Base-by-base conservation (phyloP, 2,888 invertebrate species). In the Sceliomorpha sp. region DNA sequence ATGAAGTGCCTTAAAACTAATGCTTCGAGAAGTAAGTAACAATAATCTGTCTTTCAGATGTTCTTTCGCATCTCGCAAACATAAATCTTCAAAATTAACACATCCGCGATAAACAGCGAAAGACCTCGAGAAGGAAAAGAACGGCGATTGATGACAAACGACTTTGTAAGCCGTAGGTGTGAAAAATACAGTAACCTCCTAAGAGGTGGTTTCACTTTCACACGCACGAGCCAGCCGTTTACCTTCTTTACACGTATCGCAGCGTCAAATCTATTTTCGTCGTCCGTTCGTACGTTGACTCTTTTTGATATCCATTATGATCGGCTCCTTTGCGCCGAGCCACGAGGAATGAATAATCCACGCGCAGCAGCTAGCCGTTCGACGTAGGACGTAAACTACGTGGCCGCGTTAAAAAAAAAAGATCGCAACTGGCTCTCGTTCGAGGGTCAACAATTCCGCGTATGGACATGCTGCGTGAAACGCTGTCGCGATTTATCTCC, bases 371-470 rank as follows among this genome's bases (percentile, higher is more conserved):
- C 27, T 8, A 12, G 36, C 36, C 47, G 24, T 56, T 56, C 48
- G 40, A 40, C 50, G 44, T 50, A 50, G 51, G 50, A 51, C 60
- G 50, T 17, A 39, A 62, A 53, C 51, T 44, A 15, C 51, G 39
- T 62, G 44, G 44, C 13, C 40, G 40, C 31, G 42, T 48, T n/a
- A n/a, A n/a, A 50, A 66, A 39, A 51, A 66, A 66, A 45, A 44
- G 58, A 58, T 51, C 44, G 64, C 56, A 58, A 66, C 44, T 37
- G 64, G 44, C 64, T 56, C 39, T 48, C 36, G 50, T 40, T 20
- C 45, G 64, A 58, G 58, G 66, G 66, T 66, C 66, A 59, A 32
- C 48, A 14, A 60, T 60, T 60, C 67, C 60, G 53, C 55, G 60
- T 60, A 68, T 68, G 67, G 67, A 60, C 60, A 60, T 67, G 44